Conservation (phyloP, 2,797 vertebrate species). For the Petrocephalus sullivani region DNA sequence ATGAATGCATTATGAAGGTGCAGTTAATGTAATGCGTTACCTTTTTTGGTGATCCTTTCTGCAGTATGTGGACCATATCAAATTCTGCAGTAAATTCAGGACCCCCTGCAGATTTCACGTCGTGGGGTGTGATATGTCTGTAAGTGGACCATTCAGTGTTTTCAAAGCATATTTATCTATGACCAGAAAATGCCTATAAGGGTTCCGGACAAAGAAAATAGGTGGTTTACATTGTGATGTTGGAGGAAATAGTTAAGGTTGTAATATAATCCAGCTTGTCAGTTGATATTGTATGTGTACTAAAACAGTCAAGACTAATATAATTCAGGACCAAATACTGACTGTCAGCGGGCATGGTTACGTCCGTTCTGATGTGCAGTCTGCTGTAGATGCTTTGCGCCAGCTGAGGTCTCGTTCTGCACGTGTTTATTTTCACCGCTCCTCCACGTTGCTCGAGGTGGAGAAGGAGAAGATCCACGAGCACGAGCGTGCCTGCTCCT, state of each 20-base stretch:
- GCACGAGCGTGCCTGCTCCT: slow-evolving; percentile 76
- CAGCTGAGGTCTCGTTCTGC: neutral
- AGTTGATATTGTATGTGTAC: neutral
- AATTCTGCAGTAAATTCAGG: slow-evolving; percentile 82
- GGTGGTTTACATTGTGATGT: neutral
- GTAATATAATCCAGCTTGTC: neutral
- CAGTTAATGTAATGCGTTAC: neutral
- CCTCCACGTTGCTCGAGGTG: slow-evolving; percentile 58
- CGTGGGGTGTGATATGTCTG: slow-evolving; percentile 83
- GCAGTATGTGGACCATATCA: slow-evolving; percentile 90
- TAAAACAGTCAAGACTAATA: neutral
- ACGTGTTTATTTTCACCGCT: neutral
- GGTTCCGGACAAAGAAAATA: neutral
- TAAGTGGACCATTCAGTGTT: slow-evolving; percentile 64
- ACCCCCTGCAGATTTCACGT: slow-evolving; percentile 82
- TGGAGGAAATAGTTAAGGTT: neutral
- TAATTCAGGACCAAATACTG: neutral
- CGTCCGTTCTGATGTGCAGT: neutral
- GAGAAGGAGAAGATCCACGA: slow-evolving; percentile 79
- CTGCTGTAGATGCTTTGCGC: neutral
- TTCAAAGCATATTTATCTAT: neutral
- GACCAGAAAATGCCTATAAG: neutral
- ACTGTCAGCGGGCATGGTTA: neutral
- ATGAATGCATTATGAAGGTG: neutral
- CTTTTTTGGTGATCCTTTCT: slow-evolving; percentile 12